Base-by-base conservation (phyloP, 2,888 invertebrate genomes). In the Corbicula japonica region DNA sequence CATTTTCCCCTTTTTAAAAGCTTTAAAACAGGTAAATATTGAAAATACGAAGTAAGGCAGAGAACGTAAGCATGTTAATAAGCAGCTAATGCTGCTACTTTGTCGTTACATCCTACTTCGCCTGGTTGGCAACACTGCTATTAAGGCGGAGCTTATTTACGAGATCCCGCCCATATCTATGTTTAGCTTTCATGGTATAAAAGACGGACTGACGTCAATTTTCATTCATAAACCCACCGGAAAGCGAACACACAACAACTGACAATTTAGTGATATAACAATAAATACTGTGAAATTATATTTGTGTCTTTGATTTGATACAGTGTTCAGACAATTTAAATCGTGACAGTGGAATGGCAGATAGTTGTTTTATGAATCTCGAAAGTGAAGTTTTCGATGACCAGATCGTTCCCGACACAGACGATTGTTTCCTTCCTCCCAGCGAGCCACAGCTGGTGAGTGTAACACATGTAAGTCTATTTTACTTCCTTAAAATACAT, bases 381-480 rank as follows among this genome's bases (percentile, higher is more conserved):
- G 86, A 87, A 69, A 75, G 83, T 75, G 85, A 87, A 78, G 80
- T 88, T 63, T 86, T 88, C 74, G 90, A 90, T 77, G 92, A 92
- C 71, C 92, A 92, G 79, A 92, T 91, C 74, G 92, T 92, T n/a
- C 92, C 92, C 0, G 91, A 92, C 62, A 88, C 88, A 34, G 90
- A 91, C 84, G 89, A 89, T 66, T 86, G 88, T 80, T 88, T 91
- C 62, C 81, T 90, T 32, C 84, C 90, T 23, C 90, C 88, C 10
- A 78, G 70, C 62, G 88, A 88, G 18, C 70, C 74, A 10, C 68
- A 77, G 46, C 76, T 77, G 44, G 41, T 73, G 12, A 63, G 63
- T 38, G 58, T 34, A 6, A 23, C 44, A 15, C 54, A 66, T 58
- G 80, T 80, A 76, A 85, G 82, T 83, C 28, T 66, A 30, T 28